Conservation (phyloP, 2,888 invertebrate genomes). For the Ernsta delagoae region DNA sequence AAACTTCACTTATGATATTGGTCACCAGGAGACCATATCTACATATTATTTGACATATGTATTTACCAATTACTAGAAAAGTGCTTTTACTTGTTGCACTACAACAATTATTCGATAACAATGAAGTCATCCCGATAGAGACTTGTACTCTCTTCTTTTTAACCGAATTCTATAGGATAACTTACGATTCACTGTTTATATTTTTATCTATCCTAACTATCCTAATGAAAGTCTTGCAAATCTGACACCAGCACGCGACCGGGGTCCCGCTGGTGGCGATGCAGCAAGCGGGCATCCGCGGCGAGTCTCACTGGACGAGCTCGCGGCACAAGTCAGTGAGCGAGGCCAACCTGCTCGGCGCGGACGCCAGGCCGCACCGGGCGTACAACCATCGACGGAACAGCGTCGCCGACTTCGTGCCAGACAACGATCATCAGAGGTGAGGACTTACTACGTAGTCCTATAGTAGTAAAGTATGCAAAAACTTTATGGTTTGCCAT, state of each 20-base stretch:
- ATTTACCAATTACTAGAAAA: no score
- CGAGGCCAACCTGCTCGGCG: constrained; percentile 92
- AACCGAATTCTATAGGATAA: no score
- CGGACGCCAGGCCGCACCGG: constrained; percentile 80
- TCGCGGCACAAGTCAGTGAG: constrained; percentile 89
- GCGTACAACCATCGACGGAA: constrained; percentile 74
- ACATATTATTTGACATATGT: no score
- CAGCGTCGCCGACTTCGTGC: constrained; percentile 85
- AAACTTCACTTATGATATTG: no score
- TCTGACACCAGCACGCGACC: constrained; percentile 59
- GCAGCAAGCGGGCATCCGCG: constrained; percentile 88
- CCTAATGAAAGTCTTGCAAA: background rate
- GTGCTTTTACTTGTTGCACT: no score
- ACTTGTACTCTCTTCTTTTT: no score
- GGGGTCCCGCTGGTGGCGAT: constrained; percentile 88
- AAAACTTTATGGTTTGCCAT: no score
- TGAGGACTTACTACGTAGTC: constrained; percentile 43
- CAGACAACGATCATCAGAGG: constrained; percentile 83
- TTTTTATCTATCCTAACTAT: background rate
- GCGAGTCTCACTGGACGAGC: constrained; percentile 76
- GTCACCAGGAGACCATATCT: no score
- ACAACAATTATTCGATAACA: no score
- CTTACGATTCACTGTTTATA: no score
- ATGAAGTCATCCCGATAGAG: no score
- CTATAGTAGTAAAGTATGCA: no score